A percentile compares a stretch with the other conserved stretches of the same genome.
phyloP scores from a whole-genome alignment of 2,113 vertebrate species.

The Raphicerus campestris region DNA sequence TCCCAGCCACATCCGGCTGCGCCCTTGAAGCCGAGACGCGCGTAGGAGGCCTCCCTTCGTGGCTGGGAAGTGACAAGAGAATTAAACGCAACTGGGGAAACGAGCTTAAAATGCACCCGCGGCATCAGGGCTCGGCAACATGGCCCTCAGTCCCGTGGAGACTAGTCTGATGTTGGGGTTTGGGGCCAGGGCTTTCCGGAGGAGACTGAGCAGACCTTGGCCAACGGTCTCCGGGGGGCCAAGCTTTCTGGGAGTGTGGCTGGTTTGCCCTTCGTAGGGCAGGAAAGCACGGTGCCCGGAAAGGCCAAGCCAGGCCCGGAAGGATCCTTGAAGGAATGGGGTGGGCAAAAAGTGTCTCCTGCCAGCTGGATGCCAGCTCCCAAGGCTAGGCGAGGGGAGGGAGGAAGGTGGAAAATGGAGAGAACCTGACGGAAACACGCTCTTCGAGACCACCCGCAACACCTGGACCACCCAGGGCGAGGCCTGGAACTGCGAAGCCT shows the following conservation, averaged over 20 bases:
- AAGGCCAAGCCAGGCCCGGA: background rate
- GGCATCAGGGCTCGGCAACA: background rate
- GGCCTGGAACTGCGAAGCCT: background rate
- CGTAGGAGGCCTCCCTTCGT: background rate
- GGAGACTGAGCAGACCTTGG: background rate
- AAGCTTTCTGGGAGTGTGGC: background rate
- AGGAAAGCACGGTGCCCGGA: background rate
- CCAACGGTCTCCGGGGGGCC: background rate
- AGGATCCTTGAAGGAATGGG: background rate
- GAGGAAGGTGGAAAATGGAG: background rate
- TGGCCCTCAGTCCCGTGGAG: background rate
- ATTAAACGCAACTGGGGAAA: background rate
- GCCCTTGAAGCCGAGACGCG: background rate
- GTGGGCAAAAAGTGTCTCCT: background rate
- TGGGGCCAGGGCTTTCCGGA: background rate
- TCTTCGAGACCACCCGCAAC: conserved; percentile 42
- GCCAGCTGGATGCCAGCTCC: background rate
- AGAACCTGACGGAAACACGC: background rate
- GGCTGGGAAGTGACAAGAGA: background rate
- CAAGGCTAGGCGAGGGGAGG: background rate
- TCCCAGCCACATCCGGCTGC: conserved; percentile 27
- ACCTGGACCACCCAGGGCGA: conserved; percentile 69
- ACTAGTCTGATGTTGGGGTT: background rate
- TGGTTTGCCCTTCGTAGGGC: background rate
- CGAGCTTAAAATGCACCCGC: background rate